Base-by-base conservation (phyloP, 2,888 invertebrate species). In the Leptothorax acervorum region DNA sequence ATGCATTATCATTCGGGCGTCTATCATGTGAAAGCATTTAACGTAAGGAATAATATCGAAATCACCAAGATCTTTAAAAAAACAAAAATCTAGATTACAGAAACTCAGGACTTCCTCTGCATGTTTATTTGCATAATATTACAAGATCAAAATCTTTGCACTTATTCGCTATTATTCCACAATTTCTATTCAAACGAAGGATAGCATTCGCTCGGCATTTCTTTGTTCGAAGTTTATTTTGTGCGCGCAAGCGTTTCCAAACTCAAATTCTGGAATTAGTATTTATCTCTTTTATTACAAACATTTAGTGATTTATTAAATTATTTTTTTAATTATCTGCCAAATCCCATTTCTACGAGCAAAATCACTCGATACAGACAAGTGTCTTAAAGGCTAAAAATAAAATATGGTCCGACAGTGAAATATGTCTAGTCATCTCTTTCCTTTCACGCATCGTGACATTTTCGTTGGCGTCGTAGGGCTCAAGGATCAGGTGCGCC, bases 401-500 rank as follows among this genome's bases (percentile, higher is more conserved):
- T 66, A 4, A 45, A 66, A 45, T 66, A 66, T 23, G 42, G 6
- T 9, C 45, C 1, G 55, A 57, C 28, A 11, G 2, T 87, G 83
- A 90, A 89, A 86, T 87, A 89, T 85, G 63, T 74, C 42, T 74
- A 39, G 28, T 45, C 28, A 73, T 62, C 66, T 85, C 85, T 73
- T 82, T 71, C 74, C 68, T 75, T 23, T 68, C 83, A 55, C 74
- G 60, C 73, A 53, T 65, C 65, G 76, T 75, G 60, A 68, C 65
- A 55, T 84, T 79, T 83, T 84, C 85, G 83, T 79, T 68, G 62
- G 60, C 12, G 65, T 70, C 42, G 11, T 23, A 60, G 51, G 12
- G 18, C 73, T 55, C 74, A 70, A 88, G 88, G 88, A 92, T 89
- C 92, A 93, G 93, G 92, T 93, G 92, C 85, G 85, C 70, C 84